A percentile compares a stretch with the other conserved stretches of the same genome.
Conservation (phyloP, 2,888 invertebrate species). For the Pollenia labialis region DNA sequence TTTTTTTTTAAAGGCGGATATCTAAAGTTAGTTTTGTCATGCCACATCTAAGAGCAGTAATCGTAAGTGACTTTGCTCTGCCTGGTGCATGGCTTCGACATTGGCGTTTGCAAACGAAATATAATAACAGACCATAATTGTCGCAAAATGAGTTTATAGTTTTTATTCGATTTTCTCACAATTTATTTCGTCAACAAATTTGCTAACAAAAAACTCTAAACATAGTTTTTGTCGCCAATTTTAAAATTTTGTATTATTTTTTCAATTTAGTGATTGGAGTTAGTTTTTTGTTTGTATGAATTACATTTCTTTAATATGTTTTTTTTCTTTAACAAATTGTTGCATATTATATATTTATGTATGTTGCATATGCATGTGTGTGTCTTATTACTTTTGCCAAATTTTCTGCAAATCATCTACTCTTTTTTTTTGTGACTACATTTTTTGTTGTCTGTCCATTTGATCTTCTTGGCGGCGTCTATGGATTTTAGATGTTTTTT, state of each 20-base stretch:
- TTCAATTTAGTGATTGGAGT: not conserved
- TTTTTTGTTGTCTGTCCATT: slow-evolving; percentile 44
- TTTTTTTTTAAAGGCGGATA: slow-evolving; percentile 52
- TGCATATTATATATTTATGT: slow-evolving; percentile 51
- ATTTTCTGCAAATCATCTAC: slow-evolving; percentile 48
- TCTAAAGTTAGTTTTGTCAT: slow-evolving; percentile 40
- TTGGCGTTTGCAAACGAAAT: slow-evolving; percentile 51
- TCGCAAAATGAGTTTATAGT: slow-evolving; percentile 60
- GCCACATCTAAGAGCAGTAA: slow-evolving; percentile 8
- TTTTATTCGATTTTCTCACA: slow-evolving; percentile 52
- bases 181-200: slow-evolving; percentile 45
- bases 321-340: slow-evolving; percentile 44
- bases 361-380: slow-evolving; percentile 39
- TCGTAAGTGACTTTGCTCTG: not conserved
- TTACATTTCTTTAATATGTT: slow-evolving; percentile 37
- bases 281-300: slow-evolving; percentile 16
- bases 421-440: slow-evolving; percentile 16
- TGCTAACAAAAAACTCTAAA: slow-evolving; percentile 7
- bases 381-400: slow-evolving; percentile 69
- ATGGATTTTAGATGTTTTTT: slow-evolving; percentile 42
- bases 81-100: slow-evolving; percentile 46
- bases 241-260: slow-evolving; percentile 24
- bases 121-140: slow-evolving; percentile 62
- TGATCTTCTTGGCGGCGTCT: slow-evolving; percentile 62
- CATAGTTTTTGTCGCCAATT: slow-evolving; percentile 59